These are phyloP conservation scores for Paramisgurnus dabryanus DNA, from an alignment of 2,113 vertebrate species.

Conservation along the genomic window DNA sequence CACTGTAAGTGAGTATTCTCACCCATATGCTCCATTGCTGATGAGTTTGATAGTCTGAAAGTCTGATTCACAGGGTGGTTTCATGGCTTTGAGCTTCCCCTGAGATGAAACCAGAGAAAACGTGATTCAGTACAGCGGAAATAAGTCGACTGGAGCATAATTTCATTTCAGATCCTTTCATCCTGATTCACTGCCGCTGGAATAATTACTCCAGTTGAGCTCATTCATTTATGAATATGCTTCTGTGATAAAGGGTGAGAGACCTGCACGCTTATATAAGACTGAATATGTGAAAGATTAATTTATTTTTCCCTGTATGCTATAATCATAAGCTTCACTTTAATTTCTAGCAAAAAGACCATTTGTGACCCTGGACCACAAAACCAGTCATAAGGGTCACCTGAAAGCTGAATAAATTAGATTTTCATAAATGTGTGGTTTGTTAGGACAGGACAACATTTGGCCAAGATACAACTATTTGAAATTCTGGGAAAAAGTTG, in stretches of 20 bases:
- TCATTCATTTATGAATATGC: constrained; percentile 20
- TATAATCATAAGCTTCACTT: no score
- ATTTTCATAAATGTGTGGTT: no score
- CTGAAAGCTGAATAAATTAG: no score
- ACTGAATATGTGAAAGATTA: not conserved
- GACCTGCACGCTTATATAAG: constrained; percentile 34
- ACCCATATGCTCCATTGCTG: constrained; percentile 94
- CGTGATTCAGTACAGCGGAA: not conserved
- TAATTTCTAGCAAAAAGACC: no score
- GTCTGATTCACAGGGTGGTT: constrained; percentile 87
- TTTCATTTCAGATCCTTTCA: not conserved
- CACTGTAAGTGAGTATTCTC: constrained; percentile 58
- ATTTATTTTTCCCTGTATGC: no score
- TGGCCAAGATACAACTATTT: no score
- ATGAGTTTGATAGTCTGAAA: constrained; percentile 95
- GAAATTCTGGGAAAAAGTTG: no score
- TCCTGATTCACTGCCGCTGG: constrained; percentile 8
- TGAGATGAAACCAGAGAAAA: constrained; percentile 48
- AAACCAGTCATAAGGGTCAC: no score
- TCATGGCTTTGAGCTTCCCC: constrained; percentile 80
- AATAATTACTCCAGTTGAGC: not conserved
- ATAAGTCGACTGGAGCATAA: not conserved
- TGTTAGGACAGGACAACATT: no score
- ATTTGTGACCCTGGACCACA: no score
- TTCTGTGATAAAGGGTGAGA: not conserved